Evolutionary conservation across 2,113 vertebrate genomes (phyloP).

Genomic region (Harpagus bidentatus): DNA sequence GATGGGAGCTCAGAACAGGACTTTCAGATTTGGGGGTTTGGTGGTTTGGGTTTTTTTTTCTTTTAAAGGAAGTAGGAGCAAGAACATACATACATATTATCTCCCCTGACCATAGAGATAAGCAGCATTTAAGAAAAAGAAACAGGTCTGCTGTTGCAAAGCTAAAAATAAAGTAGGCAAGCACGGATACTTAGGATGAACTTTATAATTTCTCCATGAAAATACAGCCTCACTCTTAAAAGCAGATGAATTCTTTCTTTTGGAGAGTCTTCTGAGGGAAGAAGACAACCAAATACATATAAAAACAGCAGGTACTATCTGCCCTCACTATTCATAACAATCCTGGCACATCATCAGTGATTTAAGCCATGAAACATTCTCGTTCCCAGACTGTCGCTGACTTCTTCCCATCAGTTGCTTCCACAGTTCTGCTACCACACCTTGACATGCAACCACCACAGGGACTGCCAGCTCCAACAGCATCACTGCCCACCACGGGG

Average conservation of each 20-base stretch:
- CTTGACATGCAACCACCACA: neutral
- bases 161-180: neutral
- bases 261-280: neutral
- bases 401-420: neutral
- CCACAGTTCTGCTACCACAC: neutral
- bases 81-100: neutral
- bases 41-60: neutral
- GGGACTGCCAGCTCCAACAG: neutral
- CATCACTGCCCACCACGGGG: neutral
- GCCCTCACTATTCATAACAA: neutral
- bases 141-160: neutral
- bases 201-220: neutral
- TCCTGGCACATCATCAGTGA: neutral
- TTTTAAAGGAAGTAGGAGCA: neutral
- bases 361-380: neutral
- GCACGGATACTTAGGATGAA: neutral
- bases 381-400: neutral
- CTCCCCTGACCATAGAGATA: neutral
- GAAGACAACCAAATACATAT: neutral
- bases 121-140: neutral
- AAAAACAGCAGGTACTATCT: neutral
- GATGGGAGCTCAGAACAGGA: neutral
- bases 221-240: neutral
- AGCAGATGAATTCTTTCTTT: neutral
- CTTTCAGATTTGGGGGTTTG: neutral